phyloP scores from a whole-genome alignment of 2,113 vertebrate genomes.

The Saiga tatarica region DNA sequence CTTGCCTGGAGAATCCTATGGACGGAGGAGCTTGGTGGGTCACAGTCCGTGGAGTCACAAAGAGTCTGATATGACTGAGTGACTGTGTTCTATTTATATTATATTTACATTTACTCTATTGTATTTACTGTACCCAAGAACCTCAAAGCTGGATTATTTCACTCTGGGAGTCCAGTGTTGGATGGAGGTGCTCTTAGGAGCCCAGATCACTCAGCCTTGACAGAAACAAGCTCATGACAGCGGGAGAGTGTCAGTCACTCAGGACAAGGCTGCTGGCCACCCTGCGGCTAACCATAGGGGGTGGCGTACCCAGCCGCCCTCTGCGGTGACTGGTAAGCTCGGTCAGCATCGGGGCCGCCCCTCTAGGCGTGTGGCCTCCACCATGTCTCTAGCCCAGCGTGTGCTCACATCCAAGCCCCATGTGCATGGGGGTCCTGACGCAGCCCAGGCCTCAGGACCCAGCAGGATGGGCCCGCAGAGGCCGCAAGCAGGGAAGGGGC shows the following conservation, averaged over 20 bases:
- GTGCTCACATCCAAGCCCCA: neutral
- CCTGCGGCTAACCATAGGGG: neutral
- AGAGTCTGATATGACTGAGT: neutral
- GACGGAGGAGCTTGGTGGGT: neutral
- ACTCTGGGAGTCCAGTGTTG: neutral
- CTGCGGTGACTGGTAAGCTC: neutral
- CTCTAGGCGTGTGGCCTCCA: neutral
- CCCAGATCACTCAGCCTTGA: neutral
- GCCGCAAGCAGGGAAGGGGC: neutral
- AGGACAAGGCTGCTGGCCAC: neutral
- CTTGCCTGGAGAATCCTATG: neutral
- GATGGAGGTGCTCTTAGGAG: neutral
- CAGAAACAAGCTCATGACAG: neutral
- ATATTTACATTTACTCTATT: neutral
- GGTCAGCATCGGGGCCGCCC: neutral
- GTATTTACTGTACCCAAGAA: neutral
- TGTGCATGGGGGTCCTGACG: constrained; percentile 28
- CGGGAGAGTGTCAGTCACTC: neutral
- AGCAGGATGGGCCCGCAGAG: constrained; percentile 50
- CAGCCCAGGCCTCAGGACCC: constrained; percentile 64
- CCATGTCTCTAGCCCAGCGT: neutral
- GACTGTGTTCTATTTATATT: neutral
- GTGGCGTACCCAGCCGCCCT: neutral
- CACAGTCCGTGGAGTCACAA: neutral
- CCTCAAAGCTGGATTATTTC: neutral